Evolutionary conservation across 2,113 vertebrate species (phyloP).

Genomic region (Sinocyclocheilus rhinocerous): DNA sequence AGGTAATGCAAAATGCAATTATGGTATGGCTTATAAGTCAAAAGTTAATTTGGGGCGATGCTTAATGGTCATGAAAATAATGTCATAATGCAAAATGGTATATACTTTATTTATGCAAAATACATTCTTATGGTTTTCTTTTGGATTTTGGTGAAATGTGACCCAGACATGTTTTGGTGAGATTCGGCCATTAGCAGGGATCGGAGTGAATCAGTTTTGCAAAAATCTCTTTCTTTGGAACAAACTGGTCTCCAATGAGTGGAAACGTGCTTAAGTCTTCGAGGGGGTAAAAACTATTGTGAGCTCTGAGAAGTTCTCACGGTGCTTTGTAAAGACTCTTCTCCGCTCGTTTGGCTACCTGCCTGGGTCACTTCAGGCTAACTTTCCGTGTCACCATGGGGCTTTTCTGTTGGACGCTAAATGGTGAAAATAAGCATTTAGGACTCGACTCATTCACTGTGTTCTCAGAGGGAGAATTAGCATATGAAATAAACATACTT

Average conservation of each 20-base stretch:
- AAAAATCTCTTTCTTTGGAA: background rate
- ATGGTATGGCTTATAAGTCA: background rate
- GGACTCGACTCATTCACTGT: constrained; percentile 17
- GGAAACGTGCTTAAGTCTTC: constrained; percentile 34
- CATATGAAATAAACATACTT: constrained; percentile 42
- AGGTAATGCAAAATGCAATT: too few species aligned
- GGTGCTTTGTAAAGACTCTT: constrained; percentile 48
- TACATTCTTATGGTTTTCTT: background rate
- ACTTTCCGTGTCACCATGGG: constrained; percentile 34
- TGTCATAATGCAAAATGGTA: background rate
- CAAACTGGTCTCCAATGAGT: background rate
- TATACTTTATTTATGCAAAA: background rate
- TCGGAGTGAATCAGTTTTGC: background rate
- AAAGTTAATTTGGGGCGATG: background rate
- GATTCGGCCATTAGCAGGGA: background rate
- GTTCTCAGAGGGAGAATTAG: constrained; percentile 42
- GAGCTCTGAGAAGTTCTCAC: constrained; percentile 53
- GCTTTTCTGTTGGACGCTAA: constrained; percentile 44
- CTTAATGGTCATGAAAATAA: background rate
- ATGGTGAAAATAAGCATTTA: constrained; percentile 36
- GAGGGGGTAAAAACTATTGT: constrained; percentile 36
- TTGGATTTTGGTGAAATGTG: background rate
- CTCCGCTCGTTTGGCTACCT: constrained; percentile 45
- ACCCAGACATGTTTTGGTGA: background rate
- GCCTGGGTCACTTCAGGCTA: constrained; percentile 50